Conservation (phyloP, 2,797 vertebrate genomes). For the Acrossocheilus fasciatus region DNA sequence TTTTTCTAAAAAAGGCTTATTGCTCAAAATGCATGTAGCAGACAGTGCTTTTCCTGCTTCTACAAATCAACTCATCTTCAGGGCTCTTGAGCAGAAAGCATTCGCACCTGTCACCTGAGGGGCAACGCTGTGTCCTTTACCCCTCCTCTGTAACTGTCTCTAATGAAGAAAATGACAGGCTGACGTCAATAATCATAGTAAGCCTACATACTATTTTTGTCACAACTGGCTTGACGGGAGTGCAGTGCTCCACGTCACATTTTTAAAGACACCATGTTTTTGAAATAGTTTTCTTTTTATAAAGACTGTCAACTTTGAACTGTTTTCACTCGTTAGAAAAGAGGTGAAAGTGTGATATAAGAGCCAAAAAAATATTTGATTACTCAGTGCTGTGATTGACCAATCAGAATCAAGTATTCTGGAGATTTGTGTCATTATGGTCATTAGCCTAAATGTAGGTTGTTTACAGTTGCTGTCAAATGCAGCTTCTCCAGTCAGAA, state of each 20-base stretch:
- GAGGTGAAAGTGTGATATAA: too few species aligned
- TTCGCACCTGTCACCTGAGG: constrained; percentile 1
- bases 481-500: background rate
- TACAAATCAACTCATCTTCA: background rate
- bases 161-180: constrained; percentile 5
- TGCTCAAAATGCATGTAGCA: background rate
- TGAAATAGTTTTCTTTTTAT: background rate
- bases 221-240: background rate
- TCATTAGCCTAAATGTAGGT: background rate
- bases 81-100: background rate
- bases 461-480: background rate
- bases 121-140: background rate
- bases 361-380: background rate
- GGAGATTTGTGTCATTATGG: background rate
- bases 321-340: too few species aligned
- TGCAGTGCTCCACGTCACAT: background rate
- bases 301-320: background rate
- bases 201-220: background rate
- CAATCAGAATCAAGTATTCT: background rate
- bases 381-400: background rate
- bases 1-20: background rate
- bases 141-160: background rate
- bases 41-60: background rate
- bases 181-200: background rate
- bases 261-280: background rate